Percentiles rank a stretch among this genome's conserved stretches.
These are phyloP conservation scores for Oncorhynchus clarkii DNA, from an alignment of 2,113 vertebrate species.

Conservation along the genomic window DNA sequence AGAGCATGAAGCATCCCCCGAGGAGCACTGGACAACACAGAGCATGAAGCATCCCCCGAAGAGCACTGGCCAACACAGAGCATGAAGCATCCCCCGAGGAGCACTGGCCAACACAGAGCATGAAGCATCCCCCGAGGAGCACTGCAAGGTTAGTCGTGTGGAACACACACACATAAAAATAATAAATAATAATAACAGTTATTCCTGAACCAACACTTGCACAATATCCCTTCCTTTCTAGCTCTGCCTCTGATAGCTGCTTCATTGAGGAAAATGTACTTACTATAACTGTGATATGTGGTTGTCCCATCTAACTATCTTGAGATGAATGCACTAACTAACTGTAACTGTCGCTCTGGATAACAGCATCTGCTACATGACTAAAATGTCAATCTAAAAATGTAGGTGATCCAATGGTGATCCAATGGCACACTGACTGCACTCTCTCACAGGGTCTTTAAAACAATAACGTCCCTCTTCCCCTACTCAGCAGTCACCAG, in stretches of 20 bases:
- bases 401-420: background rate
- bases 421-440: background rate
- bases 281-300: too few relatives aligned
- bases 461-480: background rate
- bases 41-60: background rate
- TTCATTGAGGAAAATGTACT: too few relatives aligned
- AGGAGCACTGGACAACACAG: slow-evolving; percentile 2
- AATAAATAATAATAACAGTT: too few relatives aligned
- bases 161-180: slow-evolving; percentile 1
- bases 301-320: too few relatives aligned
- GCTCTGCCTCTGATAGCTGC: too few relatives aligned
- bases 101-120: background rate
- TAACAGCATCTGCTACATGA: too few relatives aligned
- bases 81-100: background rate
- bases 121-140: slow-evolving; percentile 7
- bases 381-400: too few relatives aligned
- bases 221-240: too few relatives aligned
- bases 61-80: background rate
- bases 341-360: too few relatives aligned
- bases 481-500: background rate
- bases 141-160: slow-evolving; percentile 3
- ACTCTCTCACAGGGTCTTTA: background rate
- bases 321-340: too few relatives aligned
- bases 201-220: too few relatives aligned
- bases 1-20: background rate